These are phyloP conservation scores for Virgularia gustaviana DNA, from an alignment of 92 coral and sea anemone species.

Conservation along the genomic window DNA sequence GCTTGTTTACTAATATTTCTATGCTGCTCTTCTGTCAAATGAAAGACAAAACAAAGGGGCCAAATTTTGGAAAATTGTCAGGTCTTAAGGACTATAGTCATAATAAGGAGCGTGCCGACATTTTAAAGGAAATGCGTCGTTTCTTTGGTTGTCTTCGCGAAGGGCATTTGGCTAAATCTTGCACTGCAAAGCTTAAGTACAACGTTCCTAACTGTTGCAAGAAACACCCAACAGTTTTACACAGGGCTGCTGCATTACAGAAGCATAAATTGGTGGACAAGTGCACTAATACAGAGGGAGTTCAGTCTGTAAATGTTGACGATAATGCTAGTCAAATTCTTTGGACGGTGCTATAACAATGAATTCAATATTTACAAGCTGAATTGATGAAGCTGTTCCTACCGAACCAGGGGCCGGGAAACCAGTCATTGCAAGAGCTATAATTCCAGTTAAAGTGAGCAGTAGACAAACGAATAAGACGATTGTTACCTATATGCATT, in stretches of 20 bases:
- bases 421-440: constrained; percentile 38
- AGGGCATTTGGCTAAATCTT: constrained; percentile 33
- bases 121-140: constrained; percentile 15
- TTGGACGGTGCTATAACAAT: not conserved
- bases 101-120: constrained; percentile 34
- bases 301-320: not conserved
- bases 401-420: constrained; percentile 8
- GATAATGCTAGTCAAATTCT: not conserved
- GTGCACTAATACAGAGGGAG: not conserved
- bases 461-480: constrained; percentile 18
- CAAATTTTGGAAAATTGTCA: no score
- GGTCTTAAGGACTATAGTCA: no score
- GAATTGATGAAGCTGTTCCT: not conserved
- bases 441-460: constrained; percentile 51
- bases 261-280: not conserved
- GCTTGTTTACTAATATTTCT: constrained; percentile 36
- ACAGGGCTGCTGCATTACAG: constrained; percentile 5
- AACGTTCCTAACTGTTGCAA: constrained; percentile 27
- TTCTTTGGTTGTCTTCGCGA: constrained; percentile 49
- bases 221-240: constrained; percentile 47
- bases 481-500: no score
- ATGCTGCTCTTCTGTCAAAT: constrained; percentile 49
- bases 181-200: constrained; percentile 21
- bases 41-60: no score
- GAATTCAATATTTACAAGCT: not conserved